A percentile compares a stretch with the other conserved stretches of the same genome.
Evolutionary conservation across 2,888 invertebrate species (phyloP).

Genomic region (Plebejus argus): DNA sequence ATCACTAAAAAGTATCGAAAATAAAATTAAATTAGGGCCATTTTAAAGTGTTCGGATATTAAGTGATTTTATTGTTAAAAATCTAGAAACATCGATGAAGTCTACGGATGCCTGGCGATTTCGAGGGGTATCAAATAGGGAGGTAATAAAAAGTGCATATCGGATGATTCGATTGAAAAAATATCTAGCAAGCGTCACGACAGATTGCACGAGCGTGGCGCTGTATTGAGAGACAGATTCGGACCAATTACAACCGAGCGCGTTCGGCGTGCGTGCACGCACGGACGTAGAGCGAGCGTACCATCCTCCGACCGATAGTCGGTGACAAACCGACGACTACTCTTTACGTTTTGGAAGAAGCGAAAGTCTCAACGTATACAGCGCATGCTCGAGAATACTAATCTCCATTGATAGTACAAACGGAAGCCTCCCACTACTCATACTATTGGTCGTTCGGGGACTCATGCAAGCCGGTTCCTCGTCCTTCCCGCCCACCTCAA

Average conservation of each 20-base stretch:
- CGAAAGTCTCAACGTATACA: constrained; percentile 76
- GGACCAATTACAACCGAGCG: constrained; percentile 36
- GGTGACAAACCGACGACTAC: constrained; percentile 55
- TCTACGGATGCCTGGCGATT: constrained; percentile 37
- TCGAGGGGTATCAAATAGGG: constrained; percentile 34
- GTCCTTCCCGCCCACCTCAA: constrained; percentile 62
- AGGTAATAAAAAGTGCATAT: constrained; percentile 43
- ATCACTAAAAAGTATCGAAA: constrained; percentile 34
- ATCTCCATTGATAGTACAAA: constrained; percentile 56
- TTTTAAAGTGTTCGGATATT: constrained; percentile 38
- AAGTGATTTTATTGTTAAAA: constrained; percentile 37
- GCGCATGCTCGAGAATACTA: constrained; percentile 76
- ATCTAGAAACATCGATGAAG: constrained; percentile 44
- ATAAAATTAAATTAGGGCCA: constrained; percentile 23
- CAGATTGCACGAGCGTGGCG: constrained; percentile 51
- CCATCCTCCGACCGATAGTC: constrained; percentile 80
- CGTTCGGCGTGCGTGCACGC: constrained; percentile 25
- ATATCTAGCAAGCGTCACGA: constrained; percentile 48
- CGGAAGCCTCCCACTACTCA: constrained; percentile 56
- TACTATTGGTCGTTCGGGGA: constrained; percentile 37
- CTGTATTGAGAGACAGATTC: constrained; percentile 51
- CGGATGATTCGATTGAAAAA: constrained; percentile 38
- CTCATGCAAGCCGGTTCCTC: constrained; percentile 44
- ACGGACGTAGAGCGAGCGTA: constrained; percentile 57
- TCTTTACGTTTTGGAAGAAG: constrained; percentile 65